Evolutionary conservation across 2,888 invertebrate species (phyloP).

Genomic region (Eupsilia transversa): DNA sequence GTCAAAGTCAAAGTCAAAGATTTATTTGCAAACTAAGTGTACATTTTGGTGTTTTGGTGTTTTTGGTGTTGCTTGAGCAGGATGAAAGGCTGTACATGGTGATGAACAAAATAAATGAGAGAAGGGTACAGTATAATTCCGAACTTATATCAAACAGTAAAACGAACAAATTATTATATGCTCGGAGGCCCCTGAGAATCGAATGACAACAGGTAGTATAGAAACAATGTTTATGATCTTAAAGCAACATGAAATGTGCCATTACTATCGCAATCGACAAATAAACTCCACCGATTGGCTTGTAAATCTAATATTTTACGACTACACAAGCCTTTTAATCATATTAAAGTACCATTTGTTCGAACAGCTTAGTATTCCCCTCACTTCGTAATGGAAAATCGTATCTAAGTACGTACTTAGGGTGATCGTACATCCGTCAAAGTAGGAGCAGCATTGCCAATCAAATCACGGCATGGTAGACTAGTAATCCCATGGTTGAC

Average conservation of each 20-base stretch:
- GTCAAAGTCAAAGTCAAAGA: too few relatives aligned
- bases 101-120: neutral
- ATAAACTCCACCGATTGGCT: conserved; percentile 29
- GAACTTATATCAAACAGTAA: neutral
- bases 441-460: conserved; percentile 51
- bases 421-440: conserved; percentile 37
- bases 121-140: conserved; percentile 4
- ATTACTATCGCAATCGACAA: conserved; percentile 34
- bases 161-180: conserved; percentile 17
- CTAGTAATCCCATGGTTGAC: conserved; percentile 58
- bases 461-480: conserved; percentile 52
- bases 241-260: conserved; percentile 35
- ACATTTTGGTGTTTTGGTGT: too few relatives aligned
- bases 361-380: conserved; percentile 37
- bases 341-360: conserved; percentile 39
- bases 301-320: conserved; percentile 52
- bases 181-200: neutral
- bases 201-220: conserved; percentile 32
- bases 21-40: too few relatives aligned
- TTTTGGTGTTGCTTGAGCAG: too few relatives aligned
- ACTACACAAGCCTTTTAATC: conserved; percentile 19
- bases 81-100: too few relatives aligned
- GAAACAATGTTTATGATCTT: conserved; percentile 27
- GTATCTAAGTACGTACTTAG: conserved; percentile 22
- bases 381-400: conserved; percentile 37